Evolutionary conservation across 1,140 invertebrate species (phyloP), one percentile per base, ranked within the genome.

Genomic region (Tetramorium simillimum): DNA sequence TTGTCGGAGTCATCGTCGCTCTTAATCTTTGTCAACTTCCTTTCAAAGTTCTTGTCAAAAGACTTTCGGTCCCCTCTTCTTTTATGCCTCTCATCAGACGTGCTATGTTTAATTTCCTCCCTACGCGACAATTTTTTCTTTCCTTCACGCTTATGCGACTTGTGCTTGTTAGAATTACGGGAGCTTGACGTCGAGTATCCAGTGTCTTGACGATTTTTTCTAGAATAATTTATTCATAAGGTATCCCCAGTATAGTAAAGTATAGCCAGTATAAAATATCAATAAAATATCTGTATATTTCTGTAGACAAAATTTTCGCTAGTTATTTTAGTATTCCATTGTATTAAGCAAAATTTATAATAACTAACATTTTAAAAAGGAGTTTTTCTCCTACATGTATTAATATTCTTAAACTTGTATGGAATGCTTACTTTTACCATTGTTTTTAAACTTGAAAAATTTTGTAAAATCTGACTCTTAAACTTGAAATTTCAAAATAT

Each of bases 111-210:
- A 33, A 92, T 89, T 65, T 95, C 92, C 0, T 94, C 91, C 70
- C 80, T 90, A 9, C 80, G 82, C 1, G 53, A 86, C 1, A 46
- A 84, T 76, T 84, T 93, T 21, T 67, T 82, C 33, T 88, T 93
- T 16, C 63, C 86, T 5, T 93, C 91, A 60, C 82, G 77, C 63
- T 93, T 86, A 43, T 91, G 67, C 21, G 69, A 67, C 86, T 93
- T 93, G 33, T 93, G 87, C 69, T 91, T 93, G 58, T 88, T 92
- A 7, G 93, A 96, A 62, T 93, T 96, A 78, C 96, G 95, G 0
- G 96, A 96, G 91, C 96, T 96, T 24, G 96, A 96, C 10, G 96
- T 97, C 0, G 96, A 97, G 88, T 97, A 97, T 24, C 96, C 96
- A 0, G 96, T 96, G 81, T 97, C 96, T 91, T 97, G 96, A 9